Percentiles rank a stretch among this genome's conserved stretches.
phyloP scores from a whole-genome alignment of 2,797 vertebrate species.

The Hirundo rustica region DNA sequence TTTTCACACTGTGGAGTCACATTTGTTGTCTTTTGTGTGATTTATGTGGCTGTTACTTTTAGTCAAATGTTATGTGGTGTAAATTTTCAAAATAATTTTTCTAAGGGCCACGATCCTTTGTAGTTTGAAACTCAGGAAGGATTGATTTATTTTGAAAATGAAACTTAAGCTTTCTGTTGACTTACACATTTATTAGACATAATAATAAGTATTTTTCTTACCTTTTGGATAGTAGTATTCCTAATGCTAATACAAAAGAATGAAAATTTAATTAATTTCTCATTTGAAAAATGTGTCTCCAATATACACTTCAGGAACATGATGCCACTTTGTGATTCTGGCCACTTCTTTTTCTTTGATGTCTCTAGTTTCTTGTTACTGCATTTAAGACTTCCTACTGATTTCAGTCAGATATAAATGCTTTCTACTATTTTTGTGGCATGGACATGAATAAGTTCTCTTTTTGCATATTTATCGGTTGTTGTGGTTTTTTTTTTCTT shows the following conservation, averaged over 20 bases:
- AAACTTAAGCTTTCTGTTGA: neutral
- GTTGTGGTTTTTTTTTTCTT: neutral
- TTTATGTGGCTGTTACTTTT: neutral
- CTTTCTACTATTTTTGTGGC: neutral
- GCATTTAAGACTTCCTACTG: neutral
- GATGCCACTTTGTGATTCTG: neutral
- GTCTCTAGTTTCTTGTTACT: neutral
- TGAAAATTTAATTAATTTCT: neutral
- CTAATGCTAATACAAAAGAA: neutral
- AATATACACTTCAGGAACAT: neutral
- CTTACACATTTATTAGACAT: neutral
- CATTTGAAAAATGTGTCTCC: neutral
- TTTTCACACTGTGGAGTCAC: constrained; percentile 19
- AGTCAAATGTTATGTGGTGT: neutral
- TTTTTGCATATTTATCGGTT: neutral
- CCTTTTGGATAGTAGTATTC: neutral
- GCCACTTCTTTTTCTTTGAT: neutral
- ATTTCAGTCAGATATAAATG: neutral
- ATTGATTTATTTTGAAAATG: neutral
- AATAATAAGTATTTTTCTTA: neutral
- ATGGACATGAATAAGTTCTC: neutral
- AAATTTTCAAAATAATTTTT: neutral
- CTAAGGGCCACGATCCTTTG: neutral
- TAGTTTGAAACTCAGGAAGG: neutral
- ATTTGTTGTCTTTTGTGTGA: neutral